Base-by-base conservation (phyloP, 2,888 invertebrate genomes). In the Scaptomyza tumidula region DNA sequence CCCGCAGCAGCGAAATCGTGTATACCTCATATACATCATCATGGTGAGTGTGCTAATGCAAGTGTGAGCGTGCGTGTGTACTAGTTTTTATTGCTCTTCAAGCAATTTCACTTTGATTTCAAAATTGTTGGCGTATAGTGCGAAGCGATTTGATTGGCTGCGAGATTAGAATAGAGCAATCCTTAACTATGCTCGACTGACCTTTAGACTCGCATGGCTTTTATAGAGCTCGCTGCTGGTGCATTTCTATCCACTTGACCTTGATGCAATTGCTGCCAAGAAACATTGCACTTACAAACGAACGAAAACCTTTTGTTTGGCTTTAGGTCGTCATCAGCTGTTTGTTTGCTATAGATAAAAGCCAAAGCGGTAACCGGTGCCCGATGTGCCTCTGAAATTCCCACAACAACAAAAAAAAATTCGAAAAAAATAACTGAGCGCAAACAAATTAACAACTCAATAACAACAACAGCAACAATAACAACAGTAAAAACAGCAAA, bases 11-110 rank as follows among this genome's bases (percentile, higher is more conserved):
- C 80, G 54, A 6, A 35, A 50, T 53, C 78, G 77, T 64, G 57
- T 83, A 63, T 70, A 75, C 43, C 37, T 75, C 64, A 67, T 86
- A 75, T 86, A 86, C 70, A 83, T 85, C 53, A 86, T 77, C 48
- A 86, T 86, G 85, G 85, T 86, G 71, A 86, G 85, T 88, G 68
- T 55, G 65, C 16, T 33, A 10, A 10, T 33, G 37, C 37, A 35
- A 35, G 53, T 39, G 50, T 62, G 48, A 27, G 19, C 7, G 53
- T 19, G 43, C 48, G 49, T 37, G 27, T 33, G 54, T 49, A 33
- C 48, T 66, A 72, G 58, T 69, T 73, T 73, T 71, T 63, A 68
- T 71, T 76, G 68, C 64, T 44, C 49, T 67, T 62, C 39, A 41
- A 59, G 59, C 56, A 68, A 65, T 80, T 75, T 75, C 67, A 65